Base-by-base conservation (phyloP, 1,140 invertebrate genomes). In the Drosophila subpulchrella region DNA sequence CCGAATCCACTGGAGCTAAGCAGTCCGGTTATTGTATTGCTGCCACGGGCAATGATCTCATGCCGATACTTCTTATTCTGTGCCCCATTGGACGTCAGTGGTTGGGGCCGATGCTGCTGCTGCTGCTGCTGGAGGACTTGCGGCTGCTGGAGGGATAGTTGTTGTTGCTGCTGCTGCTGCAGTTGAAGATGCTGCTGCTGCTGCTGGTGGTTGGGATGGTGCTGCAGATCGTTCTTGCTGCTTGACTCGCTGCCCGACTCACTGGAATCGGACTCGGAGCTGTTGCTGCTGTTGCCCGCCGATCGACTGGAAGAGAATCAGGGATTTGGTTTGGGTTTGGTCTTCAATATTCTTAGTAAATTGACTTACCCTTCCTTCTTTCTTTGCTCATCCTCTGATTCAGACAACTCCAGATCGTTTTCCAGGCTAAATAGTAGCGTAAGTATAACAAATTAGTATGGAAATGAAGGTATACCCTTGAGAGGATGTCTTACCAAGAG, bases 341-440 rank as follows among this genome's bases (percentile, higher is more conserved):
- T 12, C 3, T 4, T 36, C 2, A 36, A 7, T 6, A 24, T 24
- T 3, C 7, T 44, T 2, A 62, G 46, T 12, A 8, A 0, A 0
- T 7, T 3, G 13, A 6, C 76, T 91, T 48, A 91, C 90, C 76
- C 44, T 38, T 93, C 91, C 58, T 93, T 93, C 48, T 91, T 92
- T 47, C 70, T 77, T 39, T 94, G 79, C 24, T 94, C 94, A 53
- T 95, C 94, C 59, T 94, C 95, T 63, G 95, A 95, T 59, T 95
- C 94, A 7, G 95, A 95, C 20, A 95, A 78, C 41, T 93, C 93
- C 59, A 95, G 82, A 85, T 95, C 95, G 78, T 93, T 92, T 65
- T 93, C 93, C 58, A 95, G 83, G 75, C 94, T 95, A 91, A 4
- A 93, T 93, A 80, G 10, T 30, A 44, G 0, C 15, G 30, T 12